A percentile compares a stretch with the other conserved stretches of the same genome.
Conservation (phyloP, 2,797 vertebrate species). For the Eulemur rubriventer region DNA sequence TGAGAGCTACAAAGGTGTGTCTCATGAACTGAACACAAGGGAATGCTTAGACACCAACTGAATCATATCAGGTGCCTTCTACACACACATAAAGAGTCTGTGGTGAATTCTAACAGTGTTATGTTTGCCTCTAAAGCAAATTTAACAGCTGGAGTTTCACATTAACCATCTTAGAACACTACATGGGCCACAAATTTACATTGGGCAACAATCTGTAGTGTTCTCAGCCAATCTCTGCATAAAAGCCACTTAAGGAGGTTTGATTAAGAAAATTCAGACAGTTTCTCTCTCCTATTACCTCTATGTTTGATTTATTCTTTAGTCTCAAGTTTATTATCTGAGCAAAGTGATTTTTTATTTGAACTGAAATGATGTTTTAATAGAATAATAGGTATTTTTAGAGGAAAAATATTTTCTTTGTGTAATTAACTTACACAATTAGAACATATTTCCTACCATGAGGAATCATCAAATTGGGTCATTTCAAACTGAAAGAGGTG, state of each 20-base stretch:
- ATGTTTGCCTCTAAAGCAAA: background rate
- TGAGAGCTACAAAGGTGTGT: rapidly evolving
- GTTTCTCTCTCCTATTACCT: background rate
- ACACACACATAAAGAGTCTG: background rate
- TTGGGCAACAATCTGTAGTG: background rate
- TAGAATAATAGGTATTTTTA: slow-evolving; percentile 46
- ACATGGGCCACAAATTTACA: background rate
- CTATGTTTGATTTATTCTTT: background rate
- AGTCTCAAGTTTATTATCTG: slow-evolving; percentile 45
- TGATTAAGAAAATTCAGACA: background rate
- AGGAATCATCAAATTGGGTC: background rate
- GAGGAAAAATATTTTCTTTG: background rate
- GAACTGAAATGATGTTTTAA: slow-evolving; percentile 35
- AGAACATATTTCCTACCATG: background rate
- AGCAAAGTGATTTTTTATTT: slow-evolving; percentile 46
- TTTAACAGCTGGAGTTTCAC: background rate
- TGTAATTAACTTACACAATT: background rate
- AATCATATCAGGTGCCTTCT: background rate
- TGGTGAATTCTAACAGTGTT: background rate
- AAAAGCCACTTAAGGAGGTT: background rate
- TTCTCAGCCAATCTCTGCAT: background rate
- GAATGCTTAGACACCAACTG: rapidly evolving
- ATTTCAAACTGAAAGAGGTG: background rate
- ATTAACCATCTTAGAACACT: background rate
- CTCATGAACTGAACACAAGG: background rate